These are phyloP conservation scores for Bombus confusus DNA, from an alignment of 1,140 invertebrate genomes.

Conservation along the genomic window DNA sequence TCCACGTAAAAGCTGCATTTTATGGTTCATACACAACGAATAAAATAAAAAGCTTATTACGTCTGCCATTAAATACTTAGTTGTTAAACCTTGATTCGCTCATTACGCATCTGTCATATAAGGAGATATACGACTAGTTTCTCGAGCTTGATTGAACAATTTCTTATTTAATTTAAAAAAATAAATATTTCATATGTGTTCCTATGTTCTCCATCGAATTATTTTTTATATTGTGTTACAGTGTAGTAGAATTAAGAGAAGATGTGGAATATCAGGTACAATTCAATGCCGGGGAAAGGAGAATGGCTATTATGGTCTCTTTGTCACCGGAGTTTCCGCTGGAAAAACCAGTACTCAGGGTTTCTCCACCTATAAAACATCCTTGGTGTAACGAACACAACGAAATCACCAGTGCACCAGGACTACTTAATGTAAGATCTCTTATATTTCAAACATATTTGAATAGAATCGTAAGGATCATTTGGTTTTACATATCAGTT, in stretches of 20 bases:
- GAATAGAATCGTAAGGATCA: background rate
- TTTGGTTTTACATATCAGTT: slow-evolving; percentile 82
- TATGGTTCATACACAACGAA: background rate
- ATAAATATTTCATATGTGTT: background rate
- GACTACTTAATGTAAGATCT: slow-evolving; percentile 86
- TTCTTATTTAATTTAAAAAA: background rate
- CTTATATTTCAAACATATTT: slow-evolving; percentile 17
- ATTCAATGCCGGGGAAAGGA: slow-evolving; percentile 85
- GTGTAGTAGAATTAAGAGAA: slow-evolving; percentile 87
- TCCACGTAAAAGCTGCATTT: background rate
- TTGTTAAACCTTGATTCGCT: background rate
- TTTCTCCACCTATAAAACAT: slow-evolving; percentile 86
- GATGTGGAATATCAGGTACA: slow-evolving; percentile 88
- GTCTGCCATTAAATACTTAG: background rate
- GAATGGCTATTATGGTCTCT: slow-evolving; percentile 86
- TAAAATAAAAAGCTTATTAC: background rate
- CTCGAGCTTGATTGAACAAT: background rate
- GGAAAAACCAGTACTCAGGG: slow-evolving; percentile 87
- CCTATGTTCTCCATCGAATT: background rate
- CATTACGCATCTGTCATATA: background rate
- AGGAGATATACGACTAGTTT: background rate
- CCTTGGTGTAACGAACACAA: slow-evolving; percentile 87
- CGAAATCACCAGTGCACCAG: slow-evolving; percentile 87
- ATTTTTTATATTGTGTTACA: slow-evolving; percentile 64
- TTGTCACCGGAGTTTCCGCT: slow-evolving; percentile 88